Evolutionary conservation across 2,797 vertebrate genomes (phyloP).

Genomic region (Pachyuromys duprasi): DNA sequence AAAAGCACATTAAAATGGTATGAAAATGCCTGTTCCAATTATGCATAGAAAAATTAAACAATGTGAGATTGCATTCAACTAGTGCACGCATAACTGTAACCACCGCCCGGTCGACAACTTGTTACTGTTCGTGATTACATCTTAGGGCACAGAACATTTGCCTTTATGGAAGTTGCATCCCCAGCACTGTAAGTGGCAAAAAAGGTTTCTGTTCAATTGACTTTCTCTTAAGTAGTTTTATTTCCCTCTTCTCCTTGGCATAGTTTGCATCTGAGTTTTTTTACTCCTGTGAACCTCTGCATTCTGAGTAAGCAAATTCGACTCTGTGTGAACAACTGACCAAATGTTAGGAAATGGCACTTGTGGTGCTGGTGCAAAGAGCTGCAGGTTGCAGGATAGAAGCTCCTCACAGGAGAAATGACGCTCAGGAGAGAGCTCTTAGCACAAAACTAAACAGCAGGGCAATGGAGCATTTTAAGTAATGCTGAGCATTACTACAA

Average conservation of each 20-base stretch:
- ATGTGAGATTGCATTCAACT: not conserved
- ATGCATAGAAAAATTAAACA: not conserved
- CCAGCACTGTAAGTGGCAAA: conserved; percentile 57
- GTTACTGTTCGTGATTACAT: conserved; percentile 69
- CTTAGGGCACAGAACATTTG: conserved; percentile 67
- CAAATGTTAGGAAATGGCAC: not conserved
- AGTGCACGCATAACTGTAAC: conserved; percentile 39
- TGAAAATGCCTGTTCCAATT: not conserved
- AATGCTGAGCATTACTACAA: not conserved
- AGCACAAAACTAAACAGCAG: conserved; percentile 48
- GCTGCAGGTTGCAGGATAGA: not conserved
- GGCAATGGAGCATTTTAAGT: not conserved
- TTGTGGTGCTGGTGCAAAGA: not conserved
- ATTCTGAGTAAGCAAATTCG: conserved; percentile 10
- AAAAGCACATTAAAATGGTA: conserved; percentile 29
- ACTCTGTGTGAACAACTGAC: not conserved
- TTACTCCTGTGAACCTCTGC: not conserved
- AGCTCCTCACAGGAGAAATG: not conserved
- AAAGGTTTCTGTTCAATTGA: conserved; percentile 57
- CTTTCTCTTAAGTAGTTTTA: conserved; percentile 65
- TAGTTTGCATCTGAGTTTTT: not conserved
- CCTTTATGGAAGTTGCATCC: conserved; percentile 72
- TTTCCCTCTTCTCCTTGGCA: conserved; percentile 39
- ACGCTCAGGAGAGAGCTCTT: not conserved
- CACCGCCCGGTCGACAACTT: conserved; percentile 58